Conservation (phyloP, 92 coral and sea anemone species). For the Palythoa caribaeorum region DNA sequence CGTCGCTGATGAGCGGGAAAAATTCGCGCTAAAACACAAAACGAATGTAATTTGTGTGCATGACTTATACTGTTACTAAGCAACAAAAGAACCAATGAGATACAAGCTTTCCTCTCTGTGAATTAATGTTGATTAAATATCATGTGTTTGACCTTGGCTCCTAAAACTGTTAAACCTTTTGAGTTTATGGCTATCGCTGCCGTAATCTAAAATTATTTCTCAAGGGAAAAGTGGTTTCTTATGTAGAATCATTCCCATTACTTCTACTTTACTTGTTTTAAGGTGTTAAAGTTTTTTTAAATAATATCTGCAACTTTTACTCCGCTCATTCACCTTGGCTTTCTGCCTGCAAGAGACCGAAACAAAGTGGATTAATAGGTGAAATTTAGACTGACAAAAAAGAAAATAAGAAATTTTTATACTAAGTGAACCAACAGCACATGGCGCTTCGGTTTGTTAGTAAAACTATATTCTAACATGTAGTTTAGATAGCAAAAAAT, state of each 20-base stretch:
- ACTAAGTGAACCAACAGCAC: background rate
- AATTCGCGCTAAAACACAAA: too few relatives aligned
- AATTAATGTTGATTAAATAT: too few relatives aligned
- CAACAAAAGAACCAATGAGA: too few relatives aligned
- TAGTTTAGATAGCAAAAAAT: background rate
- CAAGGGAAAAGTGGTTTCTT: background rate
- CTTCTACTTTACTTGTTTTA: background rate
- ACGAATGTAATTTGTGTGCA: too few relatives aligned
- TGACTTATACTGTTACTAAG: too few relatives aligned
- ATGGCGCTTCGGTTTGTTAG: slow-evolving; percentile 5
- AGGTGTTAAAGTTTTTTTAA: background rate
- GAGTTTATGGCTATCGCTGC: background rate
- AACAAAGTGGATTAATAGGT: slow-evolving; percentile 95
- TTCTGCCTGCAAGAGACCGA: slow-evolving; percentile 99
- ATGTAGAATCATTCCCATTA: background rate
- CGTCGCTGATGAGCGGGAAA: too few relatives aligned
- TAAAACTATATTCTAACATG: slow-evolving; percentile 14
- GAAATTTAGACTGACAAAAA: slow-evolving; percentile 12
- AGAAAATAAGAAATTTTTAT: background rate
- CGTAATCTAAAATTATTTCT: background rate
- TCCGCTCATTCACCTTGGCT: slow-evolving; percentile 72
- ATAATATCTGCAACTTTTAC: slow-evolving; percentile 8
- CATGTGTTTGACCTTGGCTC: too few relatives aligned
- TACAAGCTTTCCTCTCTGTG: too few relatives aligned
- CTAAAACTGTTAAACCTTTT: too few relatives aligned